Conservation (phyloP, 1,140 invertebrate genomes). For the Microplitis mediator region DNA sequence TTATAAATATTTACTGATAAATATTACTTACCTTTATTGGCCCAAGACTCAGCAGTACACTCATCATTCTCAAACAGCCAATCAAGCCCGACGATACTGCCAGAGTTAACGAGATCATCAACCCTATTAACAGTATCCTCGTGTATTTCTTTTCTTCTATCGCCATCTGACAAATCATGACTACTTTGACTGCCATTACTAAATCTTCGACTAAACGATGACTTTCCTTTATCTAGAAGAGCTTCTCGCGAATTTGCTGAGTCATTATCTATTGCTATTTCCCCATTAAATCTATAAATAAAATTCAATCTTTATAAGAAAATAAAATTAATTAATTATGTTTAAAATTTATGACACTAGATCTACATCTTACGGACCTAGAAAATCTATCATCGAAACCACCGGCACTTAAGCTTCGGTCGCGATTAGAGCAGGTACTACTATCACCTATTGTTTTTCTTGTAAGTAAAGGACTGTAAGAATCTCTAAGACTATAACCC, state of each 20-base stretch:
- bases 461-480: constrained; percentile 70
- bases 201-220: constrained; percentile 47
- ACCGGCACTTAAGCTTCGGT: constrained; percentile 48
- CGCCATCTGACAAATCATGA: constrained; percentile 53
- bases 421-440: constrained; percentile 44
- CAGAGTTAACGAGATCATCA: constrained; percentile 52
- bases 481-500: constrained; percentile 62
- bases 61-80: constrained; percentile 64
- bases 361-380: constrained; percentile 36
- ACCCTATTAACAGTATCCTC: constrained; percentile 44
- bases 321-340: no score
- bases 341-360: no score
- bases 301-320: no score
- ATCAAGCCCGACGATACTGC: constrained; percentile 60
- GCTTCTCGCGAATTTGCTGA: constrained; percentile 58
- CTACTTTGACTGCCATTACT: constrained; percentile 59
- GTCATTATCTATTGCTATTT: constrained; percentile 50
- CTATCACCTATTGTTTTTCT: constrained; percentile 57
- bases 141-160: constrained; percentile 45
- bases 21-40: constrained; percentile 58
- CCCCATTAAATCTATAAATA: constrained; percentile 49
- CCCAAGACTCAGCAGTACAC: constrained; percentile 50
- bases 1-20: neutral
- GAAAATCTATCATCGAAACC: constrained; percentile 54
- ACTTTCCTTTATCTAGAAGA: constrained; percentile 51